A percentile compares a stretch with the other conserved stretches of the same genome.
Conservation (phyloP, 2,113 vertebrate genomes). For the Zosterops borbonicus region DNA sequence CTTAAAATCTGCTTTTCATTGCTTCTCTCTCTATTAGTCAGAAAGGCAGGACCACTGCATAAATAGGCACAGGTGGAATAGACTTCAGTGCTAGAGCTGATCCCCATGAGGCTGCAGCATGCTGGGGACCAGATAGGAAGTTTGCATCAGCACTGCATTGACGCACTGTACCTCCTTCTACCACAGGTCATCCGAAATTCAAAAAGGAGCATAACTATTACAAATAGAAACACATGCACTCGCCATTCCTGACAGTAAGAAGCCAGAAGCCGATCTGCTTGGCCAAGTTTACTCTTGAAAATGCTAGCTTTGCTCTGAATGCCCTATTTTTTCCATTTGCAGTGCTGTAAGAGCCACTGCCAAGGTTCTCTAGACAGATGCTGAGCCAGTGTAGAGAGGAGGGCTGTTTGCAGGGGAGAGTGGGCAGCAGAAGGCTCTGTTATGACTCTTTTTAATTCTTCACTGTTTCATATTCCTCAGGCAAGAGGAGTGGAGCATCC, state of each 20-base stretch:
- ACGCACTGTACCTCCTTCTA: neutral
- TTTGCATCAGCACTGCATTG: neutral
- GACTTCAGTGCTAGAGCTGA: neutral
- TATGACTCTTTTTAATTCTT: neutral
- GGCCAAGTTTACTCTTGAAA: neutral
- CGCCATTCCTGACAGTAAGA: neutral
- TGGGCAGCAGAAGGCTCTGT: neutral
- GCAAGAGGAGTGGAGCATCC: neutral
- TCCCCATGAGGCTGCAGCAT: neutral
- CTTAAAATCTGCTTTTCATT: neutral
- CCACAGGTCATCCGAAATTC: neutral
- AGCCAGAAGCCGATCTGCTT: neutral
- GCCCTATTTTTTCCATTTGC: neutral
- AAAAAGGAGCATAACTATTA: neutral
- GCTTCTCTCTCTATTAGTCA: neutral
- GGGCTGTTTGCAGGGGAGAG: neutral
- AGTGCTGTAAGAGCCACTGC: neutral
- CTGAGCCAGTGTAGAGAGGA: neutral
- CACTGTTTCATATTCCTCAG: neutral
- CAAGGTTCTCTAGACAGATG: neutral
- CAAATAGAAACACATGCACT: neutral
- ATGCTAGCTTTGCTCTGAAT: neutral
- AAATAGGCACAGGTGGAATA: neutral
- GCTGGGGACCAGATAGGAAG: neutral
- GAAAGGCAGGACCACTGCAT: rapidly evolving